Base-by-base conservation (phyloP, 2,888 invertebrate genomes). In the Ptychoptera albimana region DNA sequence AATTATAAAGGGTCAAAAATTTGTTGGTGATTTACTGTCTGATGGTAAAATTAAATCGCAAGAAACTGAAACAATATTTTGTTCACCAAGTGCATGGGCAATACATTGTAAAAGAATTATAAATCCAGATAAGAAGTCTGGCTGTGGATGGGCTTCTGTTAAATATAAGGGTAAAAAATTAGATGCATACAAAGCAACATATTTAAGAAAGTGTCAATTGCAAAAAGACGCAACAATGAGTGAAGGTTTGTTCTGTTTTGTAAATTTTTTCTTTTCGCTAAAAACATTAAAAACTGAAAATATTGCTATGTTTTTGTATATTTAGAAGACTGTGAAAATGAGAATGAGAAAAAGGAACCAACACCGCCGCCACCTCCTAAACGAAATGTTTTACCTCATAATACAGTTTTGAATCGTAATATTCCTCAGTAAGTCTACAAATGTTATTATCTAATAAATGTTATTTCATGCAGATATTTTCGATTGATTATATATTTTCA, bases 111-210 rank as follows among this genome's bases (percentile, higher is more conserved):
- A 91, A 60, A 74, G 86, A 51, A 83, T 88, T 46, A 85, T 91
- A 42, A 89, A 91, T 64, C 89, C 91, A 1, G 84, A 85, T 50
- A 89, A 89, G 62, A 84, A 88, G 56, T 88, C 88, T 35, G 89
- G 89, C 2, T 91, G 89, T 67, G 91, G 91, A 2, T 91, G 92
- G 91, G 88, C 88, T 2, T 87, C 88, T 2, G 88, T 88, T 32
- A 82, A 85, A 57, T 91, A 89, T 57, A 80, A 77, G 59, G 88
- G 87, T 1, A 82, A 82, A 57, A 89, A 89, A 63, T 64, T 92
- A 56, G 91, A 91, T 60, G 80, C 83, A 5, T 89, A 86, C 57
- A 91, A 91, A 65, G 83, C 84, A 50, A 75, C 80, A 45, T 91
- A 87, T 76, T 76, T 86, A 52, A 74, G 82, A 45, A 84, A 78